These are phyloP conservation scores for Halocaridina rubra DNA, from an alignment of 2,888 invertebrate genomes.

Conservation along the genomic window DNA sequence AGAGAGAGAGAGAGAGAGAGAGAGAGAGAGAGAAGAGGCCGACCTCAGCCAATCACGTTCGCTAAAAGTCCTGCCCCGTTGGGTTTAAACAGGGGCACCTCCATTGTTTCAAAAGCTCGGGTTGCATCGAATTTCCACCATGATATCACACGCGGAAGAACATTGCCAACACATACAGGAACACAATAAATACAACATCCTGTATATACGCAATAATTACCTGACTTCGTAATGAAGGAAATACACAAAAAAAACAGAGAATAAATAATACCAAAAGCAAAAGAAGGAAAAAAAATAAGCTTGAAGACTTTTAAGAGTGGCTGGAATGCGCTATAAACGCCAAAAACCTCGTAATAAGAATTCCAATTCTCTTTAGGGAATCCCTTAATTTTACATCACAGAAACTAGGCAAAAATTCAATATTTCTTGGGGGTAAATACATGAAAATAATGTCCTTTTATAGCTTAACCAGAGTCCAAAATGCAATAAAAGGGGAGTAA, in stretches of 20 bases:
- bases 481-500: neutral
- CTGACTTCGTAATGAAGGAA: no score
- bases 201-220: no score
- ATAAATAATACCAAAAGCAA: no score
- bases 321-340: constrained; percentile 1
- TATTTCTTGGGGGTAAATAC: no score
- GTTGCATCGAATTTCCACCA: constrained; percentile 36
- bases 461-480: no score
- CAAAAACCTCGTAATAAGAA: neutral
- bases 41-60: constrained; percentile 32
- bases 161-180: neutral
- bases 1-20: neutral
- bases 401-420: no score
- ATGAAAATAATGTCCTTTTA: no score
- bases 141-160: neutral
- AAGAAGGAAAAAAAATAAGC: no score
- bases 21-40: neutral
- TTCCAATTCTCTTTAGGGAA: no score
- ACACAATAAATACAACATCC: neutral
- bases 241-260: no score
- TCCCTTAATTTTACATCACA: no score
- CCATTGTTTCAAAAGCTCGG: constrained; percentile 38
- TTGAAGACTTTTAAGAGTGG: no score
- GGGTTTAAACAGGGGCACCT: constrained; percentile 25
- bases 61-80: constrained; percentile 19